Conservation (phyloP, 2,888 invertebrate species). For the Saturnia japonica region DNA sequence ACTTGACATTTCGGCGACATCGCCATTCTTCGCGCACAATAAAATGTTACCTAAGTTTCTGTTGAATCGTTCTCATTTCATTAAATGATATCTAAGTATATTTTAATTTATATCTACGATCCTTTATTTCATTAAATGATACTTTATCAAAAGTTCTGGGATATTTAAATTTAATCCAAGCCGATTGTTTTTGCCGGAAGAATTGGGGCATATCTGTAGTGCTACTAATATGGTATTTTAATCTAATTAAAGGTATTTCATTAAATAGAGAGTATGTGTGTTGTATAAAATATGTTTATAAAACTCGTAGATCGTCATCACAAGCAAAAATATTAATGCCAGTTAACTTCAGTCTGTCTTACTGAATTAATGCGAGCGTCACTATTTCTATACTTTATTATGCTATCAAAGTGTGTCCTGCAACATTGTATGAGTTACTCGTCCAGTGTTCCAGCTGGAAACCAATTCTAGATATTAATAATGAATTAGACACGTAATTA, state of each 20-base stretch:
- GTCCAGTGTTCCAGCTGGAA: not conserved
- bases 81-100: not conserved
- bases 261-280: no score
- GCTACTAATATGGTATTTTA: no score
- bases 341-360: not conserved
- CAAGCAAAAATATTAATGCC: not conserved
- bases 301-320: not conserved
- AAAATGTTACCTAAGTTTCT: slow-evolving; percentile 5
- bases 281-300: no score
- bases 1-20: slow-evolving; percentile 11
- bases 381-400: not conserved
- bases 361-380: not conserved
- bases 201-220: no score
- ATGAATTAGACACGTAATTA: no score
- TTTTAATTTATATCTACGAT: not conserved
- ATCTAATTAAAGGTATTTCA: no score
- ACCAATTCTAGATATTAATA: not conserved
- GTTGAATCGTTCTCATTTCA: not conserved
- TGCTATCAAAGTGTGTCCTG: not conserved
- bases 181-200: not conserved
- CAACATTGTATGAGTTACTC: not conserved
- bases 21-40: slow-evolving; percentile 8
- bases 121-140: not conserved
- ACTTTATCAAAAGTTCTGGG: not conserved
- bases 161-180: not conserved